Conservation (phyloP, 2,888 invertebrate species). For the Xiphydria camelus region DNA sequence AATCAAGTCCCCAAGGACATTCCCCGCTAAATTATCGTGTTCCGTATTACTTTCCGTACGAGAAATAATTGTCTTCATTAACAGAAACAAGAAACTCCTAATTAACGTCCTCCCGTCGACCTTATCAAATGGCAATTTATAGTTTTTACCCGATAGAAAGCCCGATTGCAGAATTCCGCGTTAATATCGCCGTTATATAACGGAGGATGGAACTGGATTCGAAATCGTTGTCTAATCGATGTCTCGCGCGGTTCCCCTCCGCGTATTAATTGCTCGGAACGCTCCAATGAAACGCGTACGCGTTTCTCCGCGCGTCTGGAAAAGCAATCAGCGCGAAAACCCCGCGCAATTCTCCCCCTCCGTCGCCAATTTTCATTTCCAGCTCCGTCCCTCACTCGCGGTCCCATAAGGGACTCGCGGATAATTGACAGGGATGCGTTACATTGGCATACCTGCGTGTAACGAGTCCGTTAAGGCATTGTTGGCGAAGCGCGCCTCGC, state of each 20-base stretch:
- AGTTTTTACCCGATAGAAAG: no score
- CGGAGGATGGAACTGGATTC: not conserved
- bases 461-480: conserved; percentile 16
- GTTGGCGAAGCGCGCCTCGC: not conserved
- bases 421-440: conserved; percentile 28
- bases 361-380: conserved; percentile 16
- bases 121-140: no score
- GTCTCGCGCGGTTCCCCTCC: not conserved
- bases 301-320: not conserved
- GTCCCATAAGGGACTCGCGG: conserved; percentile 12
- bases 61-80: no score
- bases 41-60: no score
- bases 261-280: not conserved
- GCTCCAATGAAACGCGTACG: no score
- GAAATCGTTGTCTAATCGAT: conserved; percentile 1
- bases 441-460: conserved; percentile 22
- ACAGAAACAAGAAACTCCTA: no score
- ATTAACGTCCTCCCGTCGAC: no score
- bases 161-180: no score
- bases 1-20: no score
- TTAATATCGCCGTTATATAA: no score
- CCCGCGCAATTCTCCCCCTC: no score
- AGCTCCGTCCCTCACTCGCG: not conserved
- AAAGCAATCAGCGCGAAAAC: conserved; percentile 23
- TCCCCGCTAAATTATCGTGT: no score